phyloP scores from a whole-genome alignment of 1,140 invertebrate species.

The Macrobrachium rosenbergii region DNA sequence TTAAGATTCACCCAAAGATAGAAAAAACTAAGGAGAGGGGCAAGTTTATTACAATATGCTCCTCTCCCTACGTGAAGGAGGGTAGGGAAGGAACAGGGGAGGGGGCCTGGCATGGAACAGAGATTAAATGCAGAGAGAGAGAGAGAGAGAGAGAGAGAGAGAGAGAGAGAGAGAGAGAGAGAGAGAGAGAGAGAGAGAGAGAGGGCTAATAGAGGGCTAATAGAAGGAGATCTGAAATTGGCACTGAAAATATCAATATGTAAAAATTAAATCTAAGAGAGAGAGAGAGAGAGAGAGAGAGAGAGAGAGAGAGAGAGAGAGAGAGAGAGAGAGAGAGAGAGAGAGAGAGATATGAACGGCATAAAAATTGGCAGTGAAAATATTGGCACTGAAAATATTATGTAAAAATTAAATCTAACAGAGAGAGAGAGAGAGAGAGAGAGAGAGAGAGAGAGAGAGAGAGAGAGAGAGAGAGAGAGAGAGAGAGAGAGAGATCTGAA shows the following conservation, averaged over 20 bases:
- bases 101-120: not conserved
- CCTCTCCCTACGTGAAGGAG: not conserved
- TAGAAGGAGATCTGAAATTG: not conserved
- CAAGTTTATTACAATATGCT: not conserved
- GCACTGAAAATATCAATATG: too few species aligned
- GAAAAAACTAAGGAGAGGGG: too few species aligned
- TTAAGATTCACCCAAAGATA: too few species aligned
- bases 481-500: constrained; percentile 3
- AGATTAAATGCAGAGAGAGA: not conserved
- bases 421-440: constrained; percentile 40
- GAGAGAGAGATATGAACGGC: not conserved
- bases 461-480: constrained; percentile 45
- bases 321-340: too few species aligned
- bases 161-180: constrained; percentile 48
- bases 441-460: constrained; percentile 48
- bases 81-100: not conserved
- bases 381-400: too few species aligned
- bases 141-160: constrained; percentile 41
- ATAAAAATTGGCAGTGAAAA: too few species aligned
- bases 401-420: too few species aligned
- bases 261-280: too few species aligned
- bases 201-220: too few species aligned
- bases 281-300: too few species aligned
- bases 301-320: too few species aligned
- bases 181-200: constrained; percentile 43